Percentiles rank a stretch among this genome's conserved stretches.
Evolutionary conservation across 2,888 invertebrate species (phyloP).

Genomic region (Erebia aethiops): DNA sequence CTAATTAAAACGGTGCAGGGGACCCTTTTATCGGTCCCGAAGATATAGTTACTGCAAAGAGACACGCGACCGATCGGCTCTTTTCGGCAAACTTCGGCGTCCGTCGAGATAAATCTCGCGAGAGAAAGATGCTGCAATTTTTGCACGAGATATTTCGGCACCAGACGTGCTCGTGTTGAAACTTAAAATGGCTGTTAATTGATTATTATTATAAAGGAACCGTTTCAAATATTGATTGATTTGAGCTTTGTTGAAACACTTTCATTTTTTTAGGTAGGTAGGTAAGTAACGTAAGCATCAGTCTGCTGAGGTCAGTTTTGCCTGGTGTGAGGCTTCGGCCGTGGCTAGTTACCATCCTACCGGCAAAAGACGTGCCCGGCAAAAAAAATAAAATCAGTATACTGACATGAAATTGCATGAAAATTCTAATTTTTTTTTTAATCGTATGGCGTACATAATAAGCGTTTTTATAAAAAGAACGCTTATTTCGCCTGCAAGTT

Average conservation of each 20-base stretch:
- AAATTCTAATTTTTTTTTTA: too few species aligned
- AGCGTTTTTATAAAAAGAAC: too few species aligned
- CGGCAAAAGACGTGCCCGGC: too few species aligned
- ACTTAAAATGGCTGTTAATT: slow-evolving; percentile 38
- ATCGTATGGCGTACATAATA: too few species aligned
- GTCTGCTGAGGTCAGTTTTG: too few species aligned
- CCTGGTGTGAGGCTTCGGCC: too few species aligned
- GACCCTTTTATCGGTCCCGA: slow-evolving; percentile 74
- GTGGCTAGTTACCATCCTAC: too few species aligned
- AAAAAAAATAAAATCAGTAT: too few species aligned
- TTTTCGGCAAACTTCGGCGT: slow-evolving; percentile 47
- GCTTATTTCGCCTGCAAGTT: too few species aligned
- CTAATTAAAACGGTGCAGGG: slow-evolving; percentile 80
- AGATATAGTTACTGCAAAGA: slow-evolving; percentile 72
- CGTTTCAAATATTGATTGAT: slow-evolving; percentile 19
- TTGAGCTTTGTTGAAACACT: slow-evolving; percentile 10
- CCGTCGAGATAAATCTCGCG: slow-evolving; percentile 38
- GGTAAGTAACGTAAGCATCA: neutral
- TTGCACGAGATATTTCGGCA: slow-evolving; percentile 42
- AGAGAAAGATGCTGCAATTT: slow-evolving; percentile 47
- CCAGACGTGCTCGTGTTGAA: slow-evolving; percentile 39
- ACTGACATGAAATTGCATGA: too few species aligned
- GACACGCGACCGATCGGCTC: slow-evolving; percentile 73
- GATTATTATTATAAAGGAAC: slow-evolving; percentile 37
- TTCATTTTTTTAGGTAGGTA: slow-evolving; percentile 1